Percentiles rank a stretch among this genome's conserved stretches.
Evolutionary conservation across 2,797 vertebrate species (phyloP).

Genomic region (Sarcophilus harrisii): DNA sequence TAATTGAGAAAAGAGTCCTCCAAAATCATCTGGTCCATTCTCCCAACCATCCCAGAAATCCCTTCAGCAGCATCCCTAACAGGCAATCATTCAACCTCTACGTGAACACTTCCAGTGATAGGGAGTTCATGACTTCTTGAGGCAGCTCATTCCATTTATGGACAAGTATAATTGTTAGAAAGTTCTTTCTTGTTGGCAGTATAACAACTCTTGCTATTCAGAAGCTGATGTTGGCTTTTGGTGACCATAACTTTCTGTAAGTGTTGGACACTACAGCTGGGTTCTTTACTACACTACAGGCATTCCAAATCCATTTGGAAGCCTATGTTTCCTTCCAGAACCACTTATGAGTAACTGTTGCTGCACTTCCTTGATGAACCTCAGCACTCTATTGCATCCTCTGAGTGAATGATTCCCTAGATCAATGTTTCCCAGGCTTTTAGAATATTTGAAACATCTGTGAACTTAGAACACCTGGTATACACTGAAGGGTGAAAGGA

Average conservation of each 20-base stretch:
- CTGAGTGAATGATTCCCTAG: slow-evolving; percentile 2
- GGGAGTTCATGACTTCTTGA: neutral
- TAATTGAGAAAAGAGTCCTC: neutral
- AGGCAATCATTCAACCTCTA: neutral
- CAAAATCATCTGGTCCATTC: neutral
- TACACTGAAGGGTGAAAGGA: neutral
- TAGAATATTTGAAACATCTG: neutral
- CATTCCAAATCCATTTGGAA: slow-evolving; percentile 8
- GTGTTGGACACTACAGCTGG: slow-evolving; percentile 6
- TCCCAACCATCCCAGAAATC: neutral
- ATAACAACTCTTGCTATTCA: neutral
- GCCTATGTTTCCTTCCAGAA: neutral
- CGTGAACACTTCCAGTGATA: neutral
- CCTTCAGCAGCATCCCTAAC: neutral
- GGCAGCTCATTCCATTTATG: neutral
- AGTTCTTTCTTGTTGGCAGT: neutral
- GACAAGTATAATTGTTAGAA: neutral
- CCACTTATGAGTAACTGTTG: neutral
- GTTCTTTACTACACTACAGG: neutral
- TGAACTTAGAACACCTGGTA: neutral
- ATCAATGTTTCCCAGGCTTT: neutral
- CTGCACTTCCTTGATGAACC: neutral
- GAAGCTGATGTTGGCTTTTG: slow-evolving; percentile 10
- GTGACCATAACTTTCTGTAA: slow-evolving; percentile 8
- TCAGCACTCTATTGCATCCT: neutral